Base-by-base conservation (phyloP, 1,140 invertebrate genomes). In the Capitella teleta region DNA sequence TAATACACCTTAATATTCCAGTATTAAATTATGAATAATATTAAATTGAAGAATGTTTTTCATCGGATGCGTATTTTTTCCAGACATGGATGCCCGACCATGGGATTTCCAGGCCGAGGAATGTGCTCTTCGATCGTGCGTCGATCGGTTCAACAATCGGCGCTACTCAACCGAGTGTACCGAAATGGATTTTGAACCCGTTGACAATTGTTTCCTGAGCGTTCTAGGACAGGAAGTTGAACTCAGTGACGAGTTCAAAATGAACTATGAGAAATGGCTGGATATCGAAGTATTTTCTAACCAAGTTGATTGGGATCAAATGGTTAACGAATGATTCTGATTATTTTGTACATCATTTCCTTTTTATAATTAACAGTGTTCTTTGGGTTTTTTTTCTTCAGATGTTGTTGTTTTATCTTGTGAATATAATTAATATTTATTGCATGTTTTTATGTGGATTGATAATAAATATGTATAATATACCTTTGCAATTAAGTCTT, bases 81-180 rank as follows among this genome's bases (percentile, higher is more conserved):
- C 59, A 84, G 89, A 98, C 78, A 80, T 97, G 57, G 93, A 98
- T 77, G 90, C 91, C 4, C 78, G 90, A 57, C 93, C 93, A 3
- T 97, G 91, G 90, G 94, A 98, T 72, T 98, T 97, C 66, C 95
- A 98, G 77, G 89, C 86, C 24, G 94, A 98, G 73, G 95, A 98
- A 70, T 95, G 90, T 75, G 84, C 88, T 21, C 71, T 99, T 16
- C 79, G 93, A 50, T 82, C 87, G 1, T 87, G 85, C 57, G 91
- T 98, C 3, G 93, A 97, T 74, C 79, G 89, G 36, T 99, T 98
- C 61, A 98, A 98, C 72, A 83, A 85, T 63, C 79, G 94, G 23
- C 79, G 95, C 48, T 98, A 97, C 66, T 57, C 57, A 21, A 78
- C 70, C 61, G 73, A 72, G 25, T 62, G 52, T 30, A 51, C 55